Evolutionary conservation across 2,888 invertebrate genomes (phyloP).

Genomic region (Eupeodes luniger): DNA sequence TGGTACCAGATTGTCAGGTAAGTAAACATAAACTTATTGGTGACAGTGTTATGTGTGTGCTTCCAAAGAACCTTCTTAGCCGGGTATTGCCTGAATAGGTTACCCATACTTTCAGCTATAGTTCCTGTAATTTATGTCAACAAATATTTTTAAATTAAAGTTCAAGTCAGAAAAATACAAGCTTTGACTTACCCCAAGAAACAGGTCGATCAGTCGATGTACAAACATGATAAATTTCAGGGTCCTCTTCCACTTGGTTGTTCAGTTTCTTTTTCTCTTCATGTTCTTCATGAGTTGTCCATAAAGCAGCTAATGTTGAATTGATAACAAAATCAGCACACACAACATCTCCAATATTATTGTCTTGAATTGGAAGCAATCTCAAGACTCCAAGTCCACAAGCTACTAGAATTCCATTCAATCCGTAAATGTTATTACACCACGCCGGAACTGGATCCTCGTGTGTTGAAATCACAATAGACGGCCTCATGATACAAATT

Average conservation of each 20-base stretch:
- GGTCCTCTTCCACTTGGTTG: slow-evolving; percentile 39
- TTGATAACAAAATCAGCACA: slow-evolving; percentile 79
- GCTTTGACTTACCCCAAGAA: slow-evolving; percentile 62
- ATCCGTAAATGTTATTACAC: slow-evolving; percentile 77
- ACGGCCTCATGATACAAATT: slow-evolving; percentile 77
- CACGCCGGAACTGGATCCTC: slow-evolving; percentile 79
- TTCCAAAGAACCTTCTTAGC: slow-evolving; percentile 72
- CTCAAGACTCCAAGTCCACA: slow-evolving; percentile 77
- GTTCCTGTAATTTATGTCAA: slow-evolving; percentile 40
- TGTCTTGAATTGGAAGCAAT: slow-evolving; percentile 54
- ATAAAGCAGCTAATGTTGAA: slow-evolving; percentile 78
- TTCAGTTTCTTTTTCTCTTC: neutral
- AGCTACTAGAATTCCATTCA: slow-evolving; percentile 77
- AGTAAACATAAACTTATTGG: slow-evolving; percentile 64
- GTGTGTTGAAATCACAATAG: slow-evolving; percentile 78
- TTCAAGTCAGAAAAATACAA: too few species aligned
- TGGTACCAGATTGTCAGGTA: slow-evolving; percentile 77
- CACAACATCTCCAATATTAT: slow-evolving; percentile 76
- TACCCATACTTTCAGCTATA: slow-evolving; percentile 41
- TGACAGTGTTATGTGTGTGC: slow-evolving; percentile 66
- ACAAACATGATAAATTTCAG: slow-evolving; percentile 76
- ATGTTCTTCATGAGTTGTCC: slow-evolving; percentile 75
- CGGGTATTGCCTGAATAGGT: slow-evolving; percentile 56
- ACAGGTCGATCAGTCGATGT: slow-evolving; percentile 71
- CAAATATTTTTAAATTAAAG: too few species aligned